These are phyloP conservation scores for Zosterops lateralis DNA, from an alignment of 2,113 vertebrate species.

Conservation along the genomic window DNA sequence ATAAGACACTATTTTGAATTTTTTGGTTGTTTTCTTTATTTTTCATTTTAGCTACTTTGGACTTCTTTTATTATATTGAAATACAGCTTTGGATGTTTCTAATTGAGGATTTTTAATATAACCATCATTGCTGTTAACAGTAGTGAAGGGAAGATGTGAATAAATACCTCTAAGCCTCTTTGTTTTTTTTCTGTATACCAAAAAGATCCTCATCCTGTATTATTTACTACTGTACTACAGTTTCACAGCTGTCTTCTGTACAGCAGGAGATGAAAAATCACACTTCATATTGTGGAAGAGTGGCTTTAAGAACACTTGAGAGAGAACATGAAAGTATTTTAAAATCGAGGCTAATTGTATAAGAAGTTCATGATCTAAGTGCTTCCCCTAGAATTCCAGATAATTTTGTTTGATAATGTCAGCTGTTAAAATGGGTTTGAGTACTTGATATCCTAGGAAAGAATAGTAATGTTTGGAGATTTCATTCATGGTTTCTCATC, in stretches of 20 bases:
- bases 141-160: neutral
- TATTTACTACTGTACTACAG: neutral
- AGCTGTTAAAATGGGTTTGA: neutral
- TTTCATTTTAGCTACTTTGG: neutral
- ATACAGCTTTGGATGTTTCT: neutral
- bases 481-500: neutral
- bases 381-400: neutral
- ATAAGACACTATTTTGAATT: neutral
- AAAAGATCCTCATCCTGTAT: neutral
- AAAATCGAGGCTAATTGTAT: neutral
- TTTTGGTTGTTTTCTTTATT: neutral
- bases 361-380: neutral
- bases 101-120: neutral
- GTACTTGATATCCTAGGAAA: neutral
- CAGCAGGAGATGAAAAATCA: constrained; percentile 8
- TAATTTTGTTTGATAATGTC: neutral
- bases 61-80: neutral
- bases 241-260: neutral
- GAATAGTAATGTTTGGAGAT: neutral
- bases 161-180: neutral
- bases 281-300: neutral
- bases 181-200: neutral
- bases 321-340: neutral
- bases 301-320: neutral
- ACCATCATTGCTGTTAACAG: neutral